These are phyloP conservation scores for Pipra filicauda DNA, from an alignment of 2,113 vertebrate genomes.

Conservation along the genomic window DNA sequence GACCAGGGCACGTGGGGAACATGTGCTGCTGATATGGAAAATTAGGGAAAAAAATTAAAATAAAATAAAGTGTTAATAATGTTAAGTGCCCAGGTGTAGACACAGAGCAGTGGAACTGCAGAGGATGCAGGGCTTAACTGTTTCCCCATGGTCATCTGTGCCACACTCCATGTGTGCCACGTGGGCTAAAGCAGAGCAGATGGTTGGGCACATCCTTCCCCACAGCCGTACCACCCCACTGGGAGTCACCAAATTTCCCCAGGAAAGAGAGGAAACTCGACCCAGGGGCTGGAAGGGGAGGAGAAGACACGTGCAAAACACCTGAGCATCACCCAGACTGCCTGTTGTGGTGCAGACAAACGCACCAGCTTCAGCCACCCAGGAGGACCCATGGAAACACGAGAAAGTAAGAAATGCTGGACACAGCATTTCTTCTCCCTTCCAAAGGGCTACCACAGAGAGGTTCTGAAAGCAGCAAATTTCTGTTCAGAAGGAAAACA, in stretches of 20 bases:
- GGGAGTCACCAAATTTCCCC: neutral
- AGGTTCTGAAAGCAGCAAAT: neutral
- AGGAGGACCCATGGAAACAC: neutral
- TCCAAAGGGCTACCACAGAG: neutral
- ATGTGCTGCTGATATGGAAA: neutral
- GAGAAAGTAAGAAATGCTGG: neutral
- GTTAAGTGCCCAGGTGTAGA: neutral
- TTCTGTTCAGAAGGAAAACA: neutral
- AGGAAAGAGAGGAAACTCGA: neutral
- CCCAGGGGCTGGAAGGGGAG: neutral
- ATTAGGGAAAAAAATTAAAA: neutral
- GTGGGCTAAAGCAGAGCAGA: rapidly evolving
- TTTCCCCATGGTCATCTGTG: rapidly evolving
- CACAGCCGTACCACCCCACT: rapidly evolving
- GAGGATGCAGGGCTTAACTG: neutral
- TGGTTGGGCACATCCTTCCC: neutral
- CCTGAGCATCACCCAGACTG: neutral
- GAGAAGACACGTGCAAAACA: neutral
- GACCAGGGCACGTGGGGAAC: neutral
- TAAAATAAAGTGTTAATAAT: neutral
- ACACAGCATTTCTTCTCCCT: neutral
- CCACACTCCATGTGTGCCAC: rapidly evolving
- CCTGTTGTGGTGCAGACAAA: neutral
- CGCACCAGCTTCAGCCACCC: neutral
- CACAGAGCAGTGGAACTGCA: neutral